A percentile compares a stretch with the other conserved stretches of the same genome.
Conservation (phyloP, 2,113 vertebrate species). For the Terrapene triunguis region DNA sequence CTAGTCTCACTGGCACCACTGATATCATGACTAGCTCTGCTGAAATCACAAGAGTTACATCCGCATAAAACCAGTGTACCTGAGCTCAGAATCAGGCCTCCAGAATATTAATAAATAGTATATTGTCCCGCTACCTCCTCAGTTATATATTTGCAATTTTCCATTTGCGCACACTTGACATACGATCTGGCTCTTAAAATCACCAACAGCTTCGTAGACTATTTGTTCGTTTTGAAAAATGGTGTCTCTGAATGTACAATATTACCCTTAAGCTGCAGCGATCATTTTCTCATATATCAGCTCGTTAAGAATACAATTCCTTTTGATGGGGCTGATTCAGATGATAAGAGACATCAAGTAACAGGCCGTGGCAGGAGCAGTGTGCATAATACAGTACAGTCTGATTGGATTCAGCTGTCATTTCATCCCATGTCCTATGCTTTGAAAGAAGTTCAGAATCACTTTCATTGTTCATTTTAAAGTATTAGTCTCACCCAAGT, state of each 20-base stretch:
- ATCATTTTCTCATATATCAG: slow-evolving; percentile 64
- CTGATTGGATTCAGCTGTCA: slow-evolving; percentile 64
- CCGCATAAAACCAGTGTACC: rapidly evolving
- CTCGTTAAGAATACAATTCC: slow-evolving; percentile 47
- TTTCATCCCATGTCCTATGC: background rate
- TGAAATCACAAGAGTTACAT: background rate
- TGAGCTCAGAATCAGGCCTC: rapidly evolving
- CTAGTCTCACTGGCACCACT: background rate
- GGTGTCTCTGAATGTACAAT: background rate
- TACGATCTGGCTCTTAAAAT: background rate
- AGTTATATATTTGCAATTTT: background rate
- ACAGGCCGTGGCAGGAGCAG: slow-evolving; percentile 41
- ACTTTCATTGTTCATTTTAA: background rate
- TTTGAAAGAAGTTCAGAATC: background rate
- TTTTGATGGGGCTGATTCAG: slow-evolving; percentile 20
- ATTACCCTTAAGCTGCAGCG: slow-evolving; percentile 47
- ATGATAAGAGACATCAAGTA: slow-evolving; percentile 66
- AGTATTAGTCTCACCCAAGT: background rate
- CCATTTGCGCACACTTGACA: background rate
- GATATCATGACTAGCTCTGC: background rate
- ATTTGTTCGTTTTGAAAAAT: slow-evolving; percentile 70
- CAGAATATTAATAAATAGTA: background rate
- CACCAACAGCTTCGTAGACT: slow-evolving; percentile 35
- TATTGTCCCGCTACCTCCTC: rapidly evolving
- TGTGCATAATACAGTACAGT: background rate